These are phyloP conservation scores for Drosophila quinaria DNA, from an alignment of 2,888 invertebrate species.

Conservation along the genomic window DNA sequence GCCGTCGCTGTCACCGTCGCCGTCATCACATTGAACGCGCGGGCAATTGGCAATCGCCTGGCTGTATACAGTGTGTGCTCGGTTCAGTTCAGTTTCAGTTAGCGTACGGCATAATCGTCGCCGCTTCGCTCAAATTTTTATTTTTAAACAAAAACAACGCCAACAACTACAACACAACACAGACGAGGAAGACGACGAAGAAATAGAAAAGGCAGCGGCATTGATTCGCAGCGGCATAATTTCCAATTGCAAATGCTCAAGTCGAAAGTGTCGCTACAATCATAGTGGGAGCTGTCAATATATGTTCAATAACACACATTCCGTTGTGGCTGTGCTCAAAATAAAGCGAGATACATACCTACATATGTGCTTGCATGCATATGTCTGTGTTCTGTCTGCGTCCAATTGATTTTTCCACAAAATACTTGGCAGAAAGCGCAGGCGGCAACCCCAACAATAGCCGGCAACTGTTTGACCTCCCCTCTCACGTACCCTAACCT, in stretches of 20 bases:
- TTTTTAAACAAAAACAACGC: constrained; percentile 57
- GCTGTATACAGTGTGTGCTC: constrained; percentile 35
- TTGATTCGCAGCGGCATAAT: constrained; percentile 18
- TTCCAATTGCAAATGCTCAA: constrained; percentile 33
- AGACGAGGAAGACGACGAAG: neutral
- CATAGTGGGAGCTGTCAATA: constrained; percentile 8
- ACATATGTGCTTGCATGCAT: neutral
- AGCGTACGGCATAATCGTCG: constrained; percentile 55
- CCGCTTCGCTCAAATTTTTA: constrained; percentile 64
- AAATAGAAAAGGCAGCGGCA: constrained; percentile 6
- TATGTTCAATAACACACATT: constrained; percentile 31
- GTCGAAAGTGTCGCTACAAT: constrained; percentile 4
- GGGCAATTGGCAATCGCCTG: constrained; percentile 31
- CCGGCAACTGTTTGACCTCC: constrained; percentile 45
- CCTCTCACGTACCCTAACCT: constrained; percentile 47
- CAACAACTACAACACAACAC: neutral
- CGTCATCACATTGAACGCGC: constrained; percentile 18
- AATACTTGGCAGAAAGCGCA: constrained; percentile 14
- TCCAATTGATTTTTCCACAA: constrained; percentile 64
- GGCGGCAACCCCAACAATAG: constrained; percentile 19
- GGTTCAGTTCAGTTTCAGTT: constrained; percentile 57
- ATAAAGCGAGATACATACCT: neutral
- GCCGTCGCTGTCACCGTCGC: neutral
- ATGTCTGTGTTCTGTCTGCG: constrained; percentile 26
- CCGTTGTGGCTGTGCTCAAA: constrained; percentile 27